phyloP scores from a whole-genome alignment of 2,888 invertebrate genomes.

The Yponomeuta cagnagella region DNA sequence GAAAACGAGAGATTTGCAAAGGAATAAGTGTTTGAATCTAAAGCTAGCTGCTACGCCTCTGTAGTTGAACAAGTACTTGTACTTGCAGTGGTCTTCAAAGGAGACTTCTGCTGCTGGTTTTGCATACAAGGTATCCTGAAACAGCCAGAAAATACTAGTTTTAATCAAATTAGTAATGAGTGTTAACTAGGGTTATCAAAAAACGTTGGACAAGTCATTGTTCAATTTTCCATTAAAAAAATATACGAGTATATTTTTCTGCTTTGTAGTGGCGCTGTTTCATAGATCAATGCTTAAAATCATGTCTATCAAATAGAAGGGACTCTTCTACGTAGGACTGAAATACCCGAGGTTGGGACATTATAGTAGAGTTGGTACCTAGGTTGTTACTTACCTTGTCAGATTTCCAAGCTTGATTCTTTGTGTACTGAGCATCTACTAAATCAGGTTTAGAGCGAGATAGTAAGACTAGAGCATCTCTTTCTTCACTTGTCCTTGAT shows the following conservation, averaged over 20 bases:
- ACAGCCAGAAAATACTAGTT: conserved; percentile 15
- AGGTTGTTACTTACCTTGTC: conserved; percentile 76
- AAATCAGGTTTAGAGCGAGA: conserved; percentile 84
- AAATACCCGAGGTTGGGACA: too few species aligned
- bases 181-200: neutral
- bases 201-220: neutral
- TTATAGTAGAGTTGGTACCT: neutral
- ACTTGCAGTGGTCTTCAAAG: conserved; percentile 94
- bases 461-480: conserved; percentile 91
- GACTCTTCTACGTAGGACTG: too few species aligned
- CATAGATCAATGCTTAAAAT: too few species aligned
- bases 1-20: conserved; percentile 94
- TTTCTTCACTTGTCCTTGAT: conserved; percentile 92
- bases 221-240: neutral
- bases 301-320: too few species aligned
- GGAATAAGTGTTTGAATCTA: conserved; percentile 94
- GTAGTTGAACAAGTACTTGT: conserved; percentile 96
- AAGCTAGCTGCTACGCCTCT: conserved; percentile 98
- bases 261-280: too few species aligned
- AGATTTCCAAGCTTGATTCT: conserved; percentile 99
- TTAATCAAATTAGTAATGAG: neutral
- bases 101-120: conserved; percentile 90
- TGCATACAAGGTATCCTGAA: conserved; percentile 89
- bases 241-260: too few species aligned
- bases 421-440: conserved; percentile 95